Evolutionary conservation across 2,113 vertebrate genomes (phyloP).

Genomic region (Cavia porcellus): DNA sequence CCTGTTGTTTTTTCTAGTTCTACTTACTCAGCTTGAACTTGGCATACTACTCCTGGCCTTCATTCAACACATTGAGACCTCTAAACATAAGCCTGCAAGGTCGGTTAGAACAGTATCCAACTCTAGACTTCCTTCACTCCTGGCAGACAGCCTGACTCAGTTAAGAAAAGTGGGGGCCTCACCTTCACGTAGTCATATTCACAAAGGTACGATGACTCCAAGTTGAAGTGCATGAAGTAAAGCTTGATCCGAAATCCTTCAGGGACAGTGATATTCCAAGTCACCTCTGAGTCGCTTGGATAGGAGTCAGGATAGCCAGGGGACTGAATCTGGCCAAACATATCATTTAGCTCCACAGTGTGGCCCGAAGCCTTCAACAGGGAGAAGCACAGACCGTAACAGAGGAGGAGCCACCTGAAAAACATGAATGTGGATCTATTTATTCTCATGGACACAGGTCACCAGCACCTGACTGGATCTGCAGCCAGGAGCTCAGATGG

Average conservation of each 20-base stretch:
- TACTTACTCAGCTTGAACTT: neutral
- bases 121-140: neutral
- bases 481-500: neutral
- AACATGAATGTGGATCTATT: slow-evolving; percentile 35
- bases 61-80: neutral
- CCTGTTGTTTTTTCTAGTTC: neutral
- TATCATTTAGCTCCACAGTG: slow-evolving; percentile 86
- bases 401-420: slow-evolving; percentile 87
- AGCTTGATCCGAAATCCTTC: slow-evolving; percentile 93
- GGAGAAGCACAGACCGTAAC: slow-evolving; percentile 83
- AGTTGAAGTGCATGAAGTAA: slow-evolving; percentile 97
- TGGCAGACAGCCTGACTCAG: neutral
- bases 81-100: neutral
- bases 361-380: slow-evolving; percentile 78
- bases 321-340: slow-evolving; percentile 94
- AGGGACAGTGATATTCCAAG: slow-evolving; percentile 94
- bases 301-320: slow-evolving; percentile 96
- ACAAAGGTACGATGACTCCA: slow-evolving; percentile 98
- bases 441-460: neutral
- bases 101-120: neutral
- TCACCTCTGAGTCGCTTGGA: slow-evolving; percentile 90
- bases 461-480: neutral
- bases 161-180: slow-evolving; percentile 73
- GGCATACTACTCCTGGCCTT: neutral
- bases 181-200: slow-evolving; percentile 98